Evolutionary conservation across 2,888 invertebrate genomes (phyloP).

Genomic region (Acanthosepion esculentum): DNA sequence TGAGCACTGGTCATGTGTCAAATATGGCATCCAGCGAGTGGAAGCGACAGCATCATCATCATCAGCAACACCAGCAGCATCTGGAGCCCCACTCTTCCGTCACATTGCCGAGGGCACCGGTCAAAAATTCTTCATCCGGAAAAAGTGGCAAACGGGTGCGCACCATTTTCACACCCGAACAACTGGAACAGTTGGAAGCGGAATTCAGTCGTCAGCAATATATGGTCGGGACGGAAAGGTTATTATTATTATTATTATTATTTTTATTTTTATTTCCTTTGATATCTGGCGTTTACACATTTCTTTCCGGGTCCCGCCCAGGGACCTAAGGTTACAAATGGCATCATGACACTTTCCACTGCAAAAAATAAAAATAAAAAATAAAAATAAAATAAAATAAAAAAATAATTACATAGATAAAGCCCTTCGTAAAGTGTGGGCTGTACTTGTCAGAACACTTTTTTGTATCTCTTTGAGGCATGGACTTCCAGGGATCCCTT

Average conservation of each 20-base stretch:
- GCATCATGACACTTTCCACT: too few relatives aligned
- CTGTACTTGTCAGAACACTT: too few relatives aligned
- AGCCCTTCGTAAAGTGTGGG: too few relatives aligned
- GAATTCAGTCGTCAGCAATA: slow-evolving; percentile 97
- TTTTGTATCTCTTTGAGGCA: too few relatives aligned
- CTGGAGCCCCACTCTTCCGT: not conserved
- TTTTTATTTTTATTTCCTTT: too few relatives aligned
- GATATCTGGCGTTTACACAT: too few relatives aligned
- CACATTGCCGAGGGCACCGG: not conserved
- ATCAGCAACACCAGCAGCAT: not conserved
- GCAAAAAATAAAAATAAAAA: too few relatives aligned
- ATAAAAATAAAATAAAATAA: too few relatives aligned
- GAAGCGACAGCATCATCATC: slow-evolving; percentile 36
- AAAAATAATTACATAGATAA: too few relatives aligned
- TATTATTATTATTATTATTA: not conserved
- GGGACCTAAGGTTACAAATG: too few relatives aligned
- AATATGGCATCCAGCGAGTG: not conserved
- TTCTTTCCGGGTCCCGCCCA: too few relatives aligned
- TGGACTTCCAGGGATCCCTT: too few relatives aligned
- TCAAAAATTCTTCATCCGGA: not conserved
- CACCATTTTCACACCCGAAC: slow-evolving; percentile 97
- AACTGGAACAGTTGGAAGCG: slow-evolving; percentile 91
- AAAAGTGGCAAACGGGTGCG: slow-evolving; percentile 86
- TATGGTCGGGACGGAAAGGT: slow-evolving; percentile 94
- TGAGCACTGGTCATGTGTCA: not conserved